Base-by-base conservation (phyloP, 2,113 vertebrate species). In the Myotis yumanensis region DNA sequence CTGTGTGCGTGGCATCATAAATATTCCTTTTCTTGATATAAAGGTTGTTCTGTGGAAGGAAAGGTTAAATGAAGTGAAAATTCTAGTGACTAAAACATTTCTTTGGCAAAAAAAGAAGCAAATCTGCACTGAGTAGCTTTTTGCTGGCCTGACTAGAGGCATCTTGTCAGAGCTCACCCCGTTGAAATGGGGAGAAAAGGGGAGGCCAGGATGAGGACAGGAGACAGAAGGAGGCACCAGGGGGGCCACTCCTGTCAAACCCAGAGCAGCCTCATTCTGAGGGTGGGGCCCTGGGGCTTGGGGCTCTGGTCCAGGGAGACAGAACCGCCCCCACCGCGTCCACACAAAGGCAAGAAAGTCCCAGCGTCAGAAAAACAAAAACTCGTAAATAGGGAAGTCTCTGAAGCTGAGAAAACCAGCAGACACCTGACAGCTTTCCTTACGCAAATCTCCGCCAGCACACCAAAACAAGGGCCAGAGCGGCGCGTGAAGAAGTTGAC, bases 391-490 rank as follows among this genome's bases (percentile, higher is more conserved):
- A 98, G 96, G 98, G 98, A 98, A 98, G 96, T 97, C 75, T 93
- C 97, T 95, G 97, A 91, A 30, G 91, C 96, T 96, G 91, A 97
- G 95, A 97, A 95, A 98, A 97, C 96, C 92, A 93, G 76, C 85
- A 86, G 97, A 97, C 98, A 98, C 98, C 98, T 98, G 98, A 98
- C 98, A 98, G 97, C 97, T 97, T 97, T 98, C 97, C 97, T 98
- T 98, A 98, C 98, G 98, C 97, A 98, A 98, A 98, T 97, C 95
- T 97, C 93, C 97, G 97, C 96, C 98, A 98, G 97, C 98, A 96
- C 93, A 96, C 95, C 97, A 98, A 97, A 98, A 98, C 98, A 98
- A 98, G 96, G 97, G 97, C 97, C 98, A 97, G 98, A 97, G 97
- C 94, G 89, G 95, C 97, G 97, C 97, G 95, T 97, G 96, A 97